Base-by-base conservation (phyloP, 2,797 vertebrate genomes). In the Smutsia gigantea region DNA sequence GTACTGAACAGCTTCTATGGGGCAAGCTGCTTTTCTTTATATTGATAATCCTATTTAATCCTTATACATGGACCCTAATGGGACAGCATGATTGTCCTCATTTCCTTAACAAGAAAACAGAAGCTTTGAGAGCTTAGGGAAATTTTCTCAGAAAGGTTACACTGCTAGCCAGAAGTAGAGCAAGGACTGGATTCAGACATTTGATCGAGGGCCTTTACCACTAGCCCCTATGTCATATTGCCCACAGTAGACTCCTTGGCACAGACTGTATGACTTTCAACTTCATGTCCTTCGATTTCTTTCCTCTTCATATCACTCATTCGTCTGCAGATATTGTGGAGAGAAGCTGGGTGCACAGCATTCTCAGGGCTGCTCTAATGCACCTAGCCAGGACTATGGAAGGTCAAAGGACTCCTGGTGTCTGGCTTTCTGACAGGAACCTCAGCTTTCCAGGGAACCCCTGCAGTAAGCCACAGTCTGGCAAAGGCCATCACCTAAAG, bases 201-300 rank as follows among this genome's bases (percentile, higher is more conserved):
- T 69, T 83, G 17, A 87, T 34, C 4, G 37, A 0, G 0, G 57
- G 39, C 29, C 31, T 90, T 72, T 84, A 1, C 12, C 15, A 14
- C 75, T 84, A 69, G 23, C 17, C 31, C 42, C n/a, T 68, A 4
- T 8, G 15, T 31, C 25, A 4, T 57, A 17, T 29, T 46, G 23
- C 25, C 7, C 37, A 5, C 25, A 17, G 15, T 55, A 63, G 46
- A 59, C 10, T 27, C 27, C 8, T 27, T 42, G 51, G 11, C 2
- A 17, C 7, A 37, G 2, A 4, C 0, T 23, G 4, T 18, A 18
- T 0, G 4, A 42, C 13, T 29, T 23, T 46, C 21, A 27, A 37
- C 57, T 61, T 75, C 15, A n/a, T 31, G 7, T 39, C 14, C 11
- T 46, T 74, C 13, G 0, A 0, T 64, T 34, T 21, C 53, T 61